A percentile compares a stretch with the other conserved stretches of the same genome.
These are phyloP conservation scores for Dynastes hyllus DNA, from an alignment of 2,888 invertebrate genomes.

Conservation along the genomic window DNA sequence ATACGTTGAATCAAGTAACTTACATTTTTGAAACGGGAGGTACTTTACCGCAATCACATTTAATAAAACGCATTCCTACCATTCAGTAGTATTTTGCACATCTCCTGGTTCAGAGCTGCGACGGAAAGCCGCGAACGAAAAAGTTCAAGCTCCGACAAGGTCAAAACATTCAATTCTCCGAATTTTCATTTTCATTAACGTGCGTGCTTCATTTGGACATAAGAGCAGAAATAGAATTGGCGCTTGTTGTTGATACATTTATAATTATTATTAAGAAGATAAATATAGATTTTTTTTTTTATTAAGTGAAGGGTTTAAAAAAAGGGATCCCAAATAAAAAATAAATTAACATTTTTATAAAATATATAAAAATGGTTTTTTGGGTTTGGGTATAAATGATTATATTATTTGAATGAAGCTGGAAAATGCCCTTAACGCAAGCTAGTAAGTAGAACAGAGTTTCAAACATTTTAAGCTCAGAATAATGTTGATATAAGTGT, in stretches of 20 bases:
- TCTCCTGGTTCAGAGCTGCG: slow-evolving; percentile 13
- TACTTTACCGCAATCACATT: slow-evolving; percentile 29
- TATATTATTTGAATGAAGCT: too few relatives aligned
- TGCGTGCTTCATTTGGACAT: background rate
- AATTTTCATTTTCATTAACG: slow-evolving; percentile 9
- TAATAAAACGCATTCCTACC: slow-evolving; percentile 32
- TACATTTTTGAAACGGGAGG: slow-evolving; percentile 24
- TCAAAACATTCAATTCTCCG: background rate
- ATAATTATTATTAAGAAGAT: background rate
- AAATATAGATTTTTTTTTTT: slow-evolving; percentile 7
- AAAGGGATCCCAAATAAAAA: too few relatives aligned
- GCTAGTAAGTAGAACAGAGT: too few relatives aligned
- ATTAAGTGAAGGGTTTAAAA: too few relatives aligned
- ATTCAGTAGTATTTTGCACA: slow-evolving; percentile 22
- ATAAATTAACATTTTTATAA: too few relatives aligned
- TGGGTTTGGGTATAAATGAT: too few relatives aligned
- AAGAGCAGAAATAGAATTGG: background rate
- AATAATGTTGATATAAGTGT: too few relatives aligned
- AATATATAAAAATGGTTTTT: too few relatives aligned
- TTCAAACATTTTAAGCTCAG: too few relatives aligned
- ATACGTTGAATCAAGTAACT: slow-evolving; percentile 23
- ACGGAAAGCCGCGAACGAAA: background rate
- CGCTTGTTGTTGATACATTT: background rate
- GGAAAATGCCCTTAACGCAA: too few relatives aligned
- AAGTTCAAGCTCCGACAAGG: background rate